Conservation (phyloP, 2,797 vertebrate species). For the Trachurus trachurus region DNA sequence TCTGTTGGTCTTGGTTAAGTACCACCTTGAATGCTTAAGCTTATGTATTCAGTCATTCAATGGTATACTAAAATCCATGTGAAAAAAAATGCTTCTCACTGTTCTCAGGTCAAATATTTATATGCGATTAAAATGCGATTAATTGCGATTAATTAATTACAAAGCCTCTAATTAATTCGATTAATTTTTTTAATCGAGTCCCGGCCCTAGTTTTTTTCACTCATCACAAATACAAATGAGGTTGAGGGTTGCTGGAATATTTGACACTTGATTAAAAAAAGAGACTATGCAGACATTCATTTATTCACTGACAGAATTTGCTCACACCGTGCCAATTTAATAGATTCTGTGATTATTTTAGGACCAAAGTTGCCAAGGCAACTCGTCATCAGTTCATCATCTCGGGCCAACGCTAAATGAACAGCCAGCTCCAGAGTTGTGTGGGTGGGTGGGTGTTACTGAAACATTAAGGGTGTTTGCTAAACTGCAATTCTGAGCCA, state of each 20-base stretch:
- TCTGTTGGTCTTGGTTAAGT: too few relatives aligned
- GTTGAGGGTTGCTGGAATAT: conserved; percentile 31
- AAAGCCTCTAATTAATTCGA: too few relatives aligned
- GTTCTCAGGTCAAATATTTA: too few relatives aligned
- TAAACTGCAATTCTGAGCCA: conserved; percentile 36
- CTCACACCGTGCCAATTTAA: conserved; percentile 40
- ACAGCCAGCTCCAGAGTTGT: conserved; percentile 42
- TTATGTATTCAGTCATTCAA: too few relatives aligned
- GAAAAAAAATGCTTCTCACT: too few relatives aligned
- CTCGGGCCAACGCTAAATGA: conserved; percentile 49
- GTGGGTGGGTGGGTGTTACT: conserved; percentile 36
- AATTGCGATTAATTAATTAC: too few relatives aligned
- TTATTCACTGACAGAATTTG: conserved; percentile 44
- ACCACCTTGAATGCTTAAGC: too few relatives aligned
- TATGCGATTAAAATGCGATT: too few relatives aligned
- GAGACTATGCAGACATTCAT: conserved; percentile 35
- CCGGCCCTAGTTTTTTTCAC: conserved; percentile 10
- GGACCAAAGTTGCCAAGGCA: conserved; percentile 57
- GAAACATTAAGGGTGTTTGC: conserved; percentile 30
- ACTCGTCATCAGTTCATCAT: conserved; percentile 51
- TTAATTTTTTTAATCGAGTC: too few relatives aligned
- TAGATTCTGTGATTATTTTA: conserved; percentile 63
- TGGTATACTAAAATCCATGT: too few relatives aligned
- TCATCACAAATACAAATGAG: conserved; percentile 34
- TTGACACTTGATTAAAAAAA: conserved; percentile 39